Base-by-base conservation (phyloP, 92 coral and sea anemone species). In the Blastomussa wellsi region DNA sequence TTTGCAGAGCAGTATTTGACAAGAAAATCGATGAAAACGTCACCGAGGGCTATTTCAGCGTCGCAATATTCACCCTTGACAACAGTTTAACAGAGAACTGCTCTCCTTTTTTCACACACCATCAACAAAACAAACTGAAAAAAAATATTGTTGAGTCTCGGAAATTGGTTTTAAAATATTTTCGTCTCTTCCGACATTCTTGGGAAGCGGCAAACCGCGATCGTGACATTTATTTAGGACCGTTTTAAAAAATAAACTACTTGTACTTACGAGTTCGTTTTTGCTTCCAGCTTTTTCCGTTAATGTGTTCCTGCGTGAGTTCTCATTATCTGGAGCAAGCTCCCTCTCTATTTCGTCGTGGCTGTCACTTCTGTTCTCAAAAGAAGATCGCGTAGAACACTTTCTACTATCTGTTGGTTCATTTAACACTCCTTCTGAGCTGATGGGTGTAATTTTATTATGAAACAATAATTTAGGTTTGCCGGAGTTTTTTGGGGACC, bases 371-470 rank as follows among this genome's bases (percentile, higher is more conserved):
- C 76, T 84, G 62, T 84, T 84, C 3, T 84, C 88, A n/a, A 35
- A 41, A 33, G 85, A 83, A 5, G 79, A 76, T 15, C 65, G 41
- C 1, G 73, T 44, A 14, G 82, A 84, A 65, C 72, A 20, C 33
- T 83, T 41, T 77, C 68, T 62, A n/a, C n/a, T n/a, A 22, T 33
- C 29, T 48, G n/a, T 70, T 24, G 65, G 79, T 49, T 90, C 90
- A 3, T 75, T 24, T 44, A 65, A n/a, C 49, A 60, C 88, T 31
- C 69, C 76, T 24, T 89, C 90, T 68, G 92, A 81, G 24, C 67
- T 79, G 37, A 57, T 86, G 16, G 95, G 95, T 17, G 70, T 78
- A 33, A 92, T 84, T 83, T 92, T 92, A 71, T 92, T 92, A 64
- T 92, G 82, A 74, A 92, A 92, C 72, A 82, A 69, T 62, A 83